Base-by-base conservation (phyloP, 1,140 invertebrate species). In the Meloidogyne floridensis region DNA sequence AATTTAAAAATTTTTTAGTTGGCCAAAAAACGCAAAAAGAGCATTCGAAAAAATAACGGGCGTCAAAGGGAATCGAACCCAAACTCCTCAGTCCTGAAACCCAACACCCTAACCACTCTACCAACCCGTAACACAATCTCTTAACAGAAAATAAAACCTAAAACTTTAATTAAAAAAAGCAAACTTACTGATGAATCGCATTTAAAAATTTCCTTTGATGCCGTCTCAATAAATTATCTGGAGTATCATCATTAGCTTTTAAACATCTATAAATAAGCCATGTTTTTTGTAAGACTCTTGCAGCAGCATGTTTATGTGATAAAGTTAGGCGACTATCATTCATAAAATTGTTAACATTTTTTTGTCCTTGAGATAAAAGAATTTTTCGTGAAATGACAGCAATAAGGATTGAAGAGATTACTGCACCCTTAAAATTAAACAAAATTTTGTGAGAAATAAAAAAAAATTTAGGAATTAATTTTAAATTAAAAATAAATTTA, bases 261-360 rank as follows among this genome's bases (percentile, higher is more conserved):
- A 88, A 75, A 80, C 85, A 87, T 59, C 84, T 85, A 74, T 90
- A 89, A 71, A 90, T 89, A 32, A 86, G 81, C 88, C 88, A 89
- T 11, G 89, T 89, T 56, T 90, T 89, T 81, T 89, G 89, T 51
- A 89, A 80, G 43, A 89, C 88, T 65, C 84, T 81, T 3, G 88
- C 88, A 5, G 88, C 88, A 15, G 88, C 88, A 69, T 89, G 73
- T 80, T 89, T 89, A 18, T 88, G 88, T 53, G 82, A 82, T 56
- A 85, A 83, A 3, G 84, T 86, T 54, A 89, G 80, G 18, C 86
- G 84, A n/a, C 87, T 87, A 70, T 89, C 88, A 79, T 90, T 84
- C 89, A 89, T 89, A 69, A 89, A 89, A 69, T 89, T 87, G 80
- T 89, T 89, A 32, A 90, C 88, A 77, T 90, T 89, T 15, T 83